phyloP scores from a whole-genome alignment of 2,888 invertebrate species.

The Unio pictorum region DNA sequence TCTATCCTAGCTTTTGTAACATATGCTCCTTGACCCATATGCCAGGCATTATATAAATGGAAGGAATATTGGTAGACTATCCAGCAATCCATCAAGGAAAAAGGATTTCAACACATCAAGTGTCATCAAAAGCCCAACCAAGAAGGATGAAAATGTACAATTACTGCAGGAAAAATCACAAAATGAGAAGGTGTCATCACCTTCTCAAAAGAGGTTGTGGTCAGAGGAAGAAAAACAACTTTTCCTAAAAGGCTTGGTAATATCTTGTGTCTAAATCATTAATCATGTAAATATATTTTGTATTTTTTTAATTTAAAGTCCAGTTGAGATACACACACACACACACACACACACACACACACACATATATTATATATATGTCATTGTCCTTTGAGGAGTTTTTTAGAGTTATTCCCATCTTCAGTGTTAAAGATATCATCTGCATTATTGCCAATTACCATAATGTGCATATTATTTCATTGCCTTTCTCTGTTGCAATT shows the following conservation, averaged over 20 bases:
- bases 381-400: no score
- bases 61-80: conserved; percentile 1
- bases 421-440: no score
- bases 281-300: background rate
- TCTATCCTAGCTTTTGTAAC: background rate
- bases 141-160: background rate
- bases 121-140: background rate
- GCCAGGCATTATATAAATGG: conserved; percentile 41
- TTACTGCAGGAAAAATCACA: background rate
- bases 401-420: no score
- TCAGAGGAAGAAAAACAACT: conserved; percentile 60
- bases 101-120: background rate
- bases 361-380: no score
- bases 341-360: no score
- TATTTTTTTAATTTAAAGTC: no score
- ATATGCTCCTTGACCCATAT: conserved; percentile 6
- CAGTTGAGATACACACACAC: no score
- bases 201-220: conserved; percentile 47
- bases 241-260: conserved; percentile 60
- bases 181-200: background rate
- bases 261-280: background rate
- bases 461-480: no score
- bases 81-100: background rate
- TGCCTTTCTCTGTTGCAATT: no score
- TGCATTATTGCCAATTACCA: no score